Percentiles rank a stretch among this genome's conserved stretches.
These are phyloP conservation scores for Scolanthus callimorphus DNA, from an alignment of 92 coral and sea anemone species.

Conservation along the genomic window DNA sequence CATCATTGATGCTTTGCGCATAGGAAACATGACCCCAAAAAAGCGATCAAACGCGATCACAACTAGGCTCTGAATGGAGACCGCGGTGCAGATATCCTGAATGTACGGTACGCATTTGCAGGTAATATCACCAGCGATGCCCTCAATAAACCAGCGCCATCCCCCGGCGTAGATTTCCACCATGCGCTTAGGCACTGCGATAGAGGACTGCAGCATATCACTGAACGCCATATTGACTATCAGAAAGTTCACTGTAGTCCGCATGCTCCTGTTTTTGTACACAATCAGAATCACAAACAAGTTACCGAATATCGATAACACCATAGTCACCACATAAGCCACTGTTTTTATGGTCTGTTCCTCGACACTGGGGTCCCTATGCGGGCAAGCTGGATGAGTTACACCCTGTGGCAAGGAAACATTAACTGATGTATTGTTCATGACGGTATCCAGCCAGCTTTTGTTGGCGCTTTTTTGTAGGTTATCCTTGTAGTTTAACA, in stretches of 20 bases:
- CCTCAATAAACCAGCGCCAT: constrained; percentile 37
- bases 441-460: too few species aligned
- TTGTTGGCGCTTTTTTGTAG: too few species aligned
- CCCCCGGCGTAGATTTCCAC: constrained; percentile 14
- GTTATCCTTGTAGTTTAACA: too few species aligned
- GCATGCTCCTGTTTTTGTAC: constrained; percentile 49
- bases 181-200: constrained; percentile 35
- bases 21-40: constrained; percentile 50
- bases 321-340: constrained; percentile 28
- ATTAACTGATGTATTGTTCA: constrained; percentile 32
- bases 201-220: constrained; percentile 41
- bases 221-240: constrained; percentile 64
- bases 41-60: constrained; percentile 58
- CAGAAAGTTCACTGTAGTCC: constrained; percentile 53
- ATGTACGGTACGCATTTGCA: constrained; percentile 47
- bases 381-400: constrained; percentile 2
- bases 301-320: constrained; percentile 41
- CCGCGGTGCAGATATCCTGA: constrained; percentile 54
- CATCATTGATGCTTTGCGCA: constrained; percentile 34
- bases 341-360: constrained; percentile 31
- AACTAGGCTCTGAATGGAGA: constrained; percentile 57
- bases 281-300: constrained; percentile 39
- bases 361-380: constrained; percentile 1
- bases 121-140: constrained; percentile 29
- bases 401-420: neutral